These are phyloP conservation scores for Helogale parvula DNA, from an alignment of 2,113 vertebrate genomes.

Conservation along the genomic window DNA sequence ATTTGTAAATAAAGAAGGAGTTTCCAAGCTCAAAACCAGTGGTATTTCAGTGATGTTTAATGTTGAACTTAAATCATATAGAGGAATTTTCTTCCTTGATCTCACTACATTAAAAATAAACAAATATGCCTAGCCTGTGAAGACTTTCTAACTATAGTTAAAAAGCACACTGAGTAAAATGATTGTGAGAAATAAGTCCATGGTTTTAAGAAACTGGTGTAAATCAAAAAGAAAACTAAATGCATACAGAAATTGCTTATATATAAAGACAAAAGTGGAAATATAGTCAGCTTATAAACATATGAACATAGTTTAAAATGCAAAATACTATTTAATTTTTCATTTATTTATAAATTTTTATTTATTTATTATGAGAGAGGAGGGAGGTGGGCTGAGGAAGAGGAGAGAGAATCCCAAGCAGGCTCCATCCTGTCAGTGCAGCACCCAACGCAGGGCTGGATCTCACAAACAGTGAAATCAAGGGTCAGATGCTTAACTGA, in stretches of 20 bases:
- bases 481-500: too few relatives aligned
- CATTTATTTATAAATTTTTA: too few relatives aligned
- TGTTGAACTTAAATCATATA: not conserved
- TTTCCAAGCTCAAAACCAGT: not conserved
- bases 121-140: not conserved
- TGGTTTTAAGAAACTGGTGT: not conserved
- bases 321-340: not conserved
- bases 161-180: slow-evolving; percentile 11
- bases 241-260: not conserved
- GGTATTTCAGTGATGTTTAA: not conserved
- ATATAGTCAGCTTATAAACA: not conserved
- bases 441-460: too few relatives aligned
- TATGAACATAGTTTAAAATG: slow-evolving; percentile 25
- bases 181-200: not conserved
- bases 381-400: too few relatives aligned
- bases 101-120: not conserved
- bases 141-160: not conserved
- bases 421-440: too few relatives aligned
- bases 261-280: not conserved
- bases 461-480: too few relatives aligned
- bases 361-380: too few relatives aligned
- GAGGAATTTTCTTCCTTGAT: not conserved
- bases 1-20: not conserved
- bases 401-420: too few relatives aligned
- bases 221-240: slow-evolving; percentile 13